Base-by-base conservation (phyloP, 1,140 invertebrate genomes). In the Pseudoatta argentina region DNA sequence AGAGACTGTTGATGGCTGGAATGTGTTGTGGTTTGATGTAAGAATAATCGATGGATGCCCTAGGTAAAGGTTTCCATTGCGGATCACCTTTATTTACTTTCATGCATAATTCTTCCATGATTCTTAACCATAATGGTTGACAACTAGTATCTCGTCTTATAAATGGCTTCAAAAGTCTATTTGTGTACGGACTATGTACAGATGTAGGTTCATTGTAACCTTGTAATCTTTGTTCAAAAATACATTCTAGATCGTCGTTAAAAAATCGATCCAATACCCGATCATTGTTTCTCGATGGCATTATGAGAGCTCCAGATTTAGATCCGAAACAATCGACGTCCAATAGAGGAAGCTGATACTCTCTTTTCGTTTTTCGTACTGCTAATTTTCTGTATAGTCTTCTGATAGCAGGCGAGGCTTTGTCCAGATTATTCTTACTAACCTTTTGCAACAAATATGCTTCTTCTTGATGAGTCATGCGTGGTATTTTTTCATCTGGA, bases 21-120 rank as follows among this genome's bases (percentile, higher is more conserved):
- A 99, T 98, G 93, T 98, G 98, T 92, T 98, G 97, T 8, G 98
- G 98, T 48, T 97, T 96, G 1, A 99, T 97, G 93, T 98, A 99
- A 85, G 97, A 98, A 95, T 97, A 99, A 95, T 98, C 97, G n/a
- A 98, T 96, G 1, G 97, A 95, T 16, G 95, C 94, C 18, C 69
- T 83, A 12, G 91, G 86, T 5, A 93, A 93, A 44, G 94, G 91
- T 63, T 92, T 93, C 95, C 95, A 96, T 34, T 93, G 85, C 34
- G 92, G 86, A 90, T 96, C 95, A 30, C 96, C 96, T 95, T 96
- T 96, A 93, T 98, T 96, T 0, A 96, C 96, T 94, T 96, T 96
- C 2, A 92, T 88, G 8, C 96, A 94, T 34, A 98, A 95, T 93
- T 98, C 97, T 24, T 97, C 95, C 94, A 97, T 96, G n/a, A 98